Evolutionary conservation across 2,113 vertebrate species (phyloP).

Genomic region (Crocuta crocuta): DNA sequence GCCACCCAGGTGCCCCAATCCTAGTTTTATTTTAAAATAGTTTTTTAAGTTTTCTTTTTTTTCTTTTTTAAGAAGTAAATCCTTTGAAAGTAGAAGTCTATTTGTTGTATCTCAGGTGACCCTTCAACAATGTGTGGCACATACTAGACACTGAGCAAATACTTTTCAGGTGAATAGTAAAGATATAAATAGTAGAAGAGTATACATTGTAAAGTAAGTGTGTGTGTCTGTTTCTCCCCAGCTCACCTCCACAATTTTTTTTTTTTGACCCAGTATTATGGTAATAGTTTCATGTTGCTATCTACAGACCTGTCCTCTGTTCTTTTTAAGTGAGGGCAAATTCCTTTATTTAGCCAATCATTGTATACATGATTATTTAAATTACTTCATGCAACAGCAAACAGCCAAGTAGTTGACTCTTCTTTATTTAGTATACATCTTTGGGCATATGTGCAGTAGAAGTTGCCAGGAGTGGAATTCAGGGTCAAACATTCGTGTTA

Average conservation of each 20-base stretch:
- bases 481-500: neutral
- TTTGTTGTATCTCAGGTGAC: neutral
- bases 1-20: neutral
- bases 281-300: neutral
- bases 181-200: conserved; percentile 13
- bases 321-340: conserved; percentile 20
- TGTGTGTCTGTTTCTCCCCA: neutral
- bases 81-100: neutral
- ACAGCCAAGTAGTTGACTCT: neutral
- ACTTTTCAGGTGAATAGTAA: conserved; percentile 36
- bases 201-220: neutral
- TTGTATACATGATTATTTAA: conserved; percentile 5
- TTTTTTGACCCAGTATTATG: neutral
- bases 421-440: neutral
- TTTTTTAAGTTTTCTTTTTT: neutral
- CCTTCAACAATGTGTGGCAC: neutral
- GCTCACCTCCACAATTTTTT: neutral
- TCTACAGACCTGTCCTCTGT: neutral
- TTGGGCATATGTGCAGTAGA: neutral
- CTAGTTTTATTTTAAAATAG: conserved; percentile 30
- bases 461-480: conserved; percentile 2
- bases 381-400: neutral
- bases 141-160: neutral
- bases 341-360: neutral
- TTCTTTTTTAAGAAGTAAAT: conserved; percentile 42